A percentile compares a stretch with the other conserved stretches of the same genome.
Conservation (phyloP, 2,888 invertebrate species). For the Asteroscopus sphinx region DNA sequence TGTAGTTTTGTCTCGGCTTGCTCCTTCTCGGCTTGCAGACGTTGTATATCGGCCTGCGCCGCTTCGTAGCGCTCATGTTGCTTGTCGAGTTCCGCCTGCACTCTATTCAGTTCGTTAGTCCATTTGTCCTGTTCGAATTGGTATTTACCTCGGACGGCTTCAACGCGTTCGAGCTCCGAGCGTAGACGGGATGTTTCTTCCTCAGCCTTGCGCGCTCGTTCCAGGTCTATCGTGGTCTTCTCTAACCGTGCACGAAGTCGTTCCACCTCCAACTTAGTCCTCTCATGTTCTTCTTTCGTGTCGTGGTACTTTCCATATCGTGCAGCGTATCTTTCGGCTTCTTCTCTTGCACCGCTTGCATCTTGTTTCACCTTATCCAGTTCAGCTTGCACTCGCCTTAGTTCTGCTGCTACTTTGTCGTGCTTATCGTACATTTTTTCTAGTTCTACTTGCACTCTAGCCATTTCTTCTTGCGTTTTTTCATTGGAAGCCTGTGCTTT, state of each 20-base stretch:
- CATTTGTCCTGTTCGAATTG: slow-evolving; percentile 90
- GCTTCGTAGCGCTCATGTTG: slow-evolving; percentile 94
- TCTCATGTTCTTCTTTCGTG: slow-evolving; percentile 93
- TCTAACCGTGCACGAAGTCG: slow-evolving; percentile 94
- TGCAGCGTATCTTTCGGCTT: slow-evolving; percentile 93
- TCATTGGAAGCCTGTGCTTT: slow-evolving; percentile 96
- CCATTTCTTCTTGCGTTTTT: slow-evolving; percentile 96
- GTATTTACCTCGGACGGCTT: slow-evolving; percentile 92
- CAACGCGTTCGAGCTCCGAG: slow-evolving; percentile 93
- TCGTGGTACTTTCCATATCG: slow-evolving; percentile 94
- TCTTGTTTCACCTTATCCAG: slow-evolving; percentile 92
- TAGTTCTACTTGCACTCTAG: slow-evolving; percentile 95
- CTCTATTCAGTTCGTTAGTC: slow-evolving; percentile 92
- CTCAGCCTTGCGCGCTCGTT: slow-evolving; percentile 92
- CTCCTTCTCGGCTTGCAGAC: slow-evolving; percentile 90
- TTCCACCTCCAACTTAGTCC: slow-evolving; percentile 95
- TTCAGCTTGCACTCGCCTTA: slow-evolving; percentile 94
- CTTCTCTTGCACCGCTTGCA: slow-evolving; percentile 94
- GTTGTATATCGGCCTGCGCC: slow-evolving; percentile 93
- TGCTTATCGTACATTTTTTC: slow-evolving; percentile 98
- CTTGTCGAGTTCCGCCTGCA: slow-evolving; percentile 93
- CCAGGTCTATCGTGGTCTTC: slow-evolving; percentile 94
- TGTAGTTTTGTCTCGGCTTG: slow-evolving; percentile 93
- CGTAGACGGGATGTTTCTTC: slow-evolving; percentile 92
- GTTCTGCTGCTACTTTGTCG: slow-evolving; percentile 95